Percentiles rank a stretch among this genome's conserved stretches.
These are phyloP conservation scores for Hirtodrosophila alboralis DNA, from an alignment of 2,888 invertebrate genomes.

Conservation along the genomic window DNA sequence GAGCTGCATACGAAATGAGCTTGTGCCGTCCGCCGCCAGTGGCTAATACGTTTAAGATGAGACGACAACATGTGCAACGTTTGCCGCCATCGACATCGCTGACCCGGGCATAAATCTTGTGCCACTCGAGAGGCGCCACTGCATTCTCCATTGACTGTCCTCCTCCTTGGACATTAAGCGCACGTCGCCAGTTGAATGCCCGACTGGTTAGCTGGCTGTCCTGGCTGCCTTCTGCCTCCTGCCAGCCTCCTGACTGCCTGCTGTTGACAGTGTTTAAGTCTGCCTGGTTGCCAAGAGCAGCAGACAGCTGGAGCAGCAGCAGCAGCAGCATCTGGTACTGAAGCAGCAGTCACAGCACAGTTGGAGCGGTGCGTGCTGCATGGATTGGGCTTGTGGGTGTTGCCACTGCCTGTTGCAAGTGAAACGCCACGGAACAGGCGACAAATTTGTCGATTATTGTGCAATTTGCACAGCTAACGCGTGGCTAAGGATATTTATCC, in stretches of 20 bases:
- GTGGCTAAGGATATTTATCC: constrained; percentile 25
- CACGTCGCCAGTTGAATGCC: constrained; percentile 61
- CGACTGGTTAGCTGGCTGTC: constrained; percentile 21
- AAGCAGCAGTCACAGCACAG: not conserved
- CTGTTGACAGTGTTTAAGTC: constrained; percentile 66
- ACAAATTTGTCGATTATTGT: constrained; percentile 59
- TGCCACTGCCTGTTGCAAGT: constrained; percentile 48
- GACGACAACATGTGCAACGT: constrained; percentile 78
- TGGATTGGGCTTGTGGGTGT: constrained; percentile 26
- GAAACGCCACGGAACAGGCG: constrained; percentile 63
- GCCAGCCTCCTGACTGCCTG: constrained; percentile 24
- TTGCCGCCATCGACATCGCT: constrained; percentile 64
- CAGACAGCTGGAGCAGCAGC: not conserved
- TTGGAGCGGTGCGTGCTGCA: constrained; percentile 51
- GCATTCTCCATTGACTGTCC: constrained; percentile 11
- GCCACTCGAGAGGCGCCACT: constrained; percentile 48
- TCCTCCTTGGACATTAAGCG: constrained; percentile 66
- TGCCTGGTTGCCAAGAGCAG: constrained; percentile 48
- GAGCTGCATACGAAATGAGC: constrained; percentile 76
- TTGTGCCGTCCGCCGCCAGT: constrained; percentile 36
- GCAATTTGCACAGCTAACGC: constrained; percentile 53
- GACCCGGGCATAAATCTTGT: constrained; percentile 59
- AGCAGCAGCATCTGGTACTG: not conserved
- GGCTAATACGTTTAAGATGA: constrained; percentile 80
- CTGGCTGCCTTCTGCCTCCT: constrained; percentile 29